Evolutionary conservation across 1,140 invertebrate species (phyloP).

Genomic region (Brachionus calyciflorus): DNA sequence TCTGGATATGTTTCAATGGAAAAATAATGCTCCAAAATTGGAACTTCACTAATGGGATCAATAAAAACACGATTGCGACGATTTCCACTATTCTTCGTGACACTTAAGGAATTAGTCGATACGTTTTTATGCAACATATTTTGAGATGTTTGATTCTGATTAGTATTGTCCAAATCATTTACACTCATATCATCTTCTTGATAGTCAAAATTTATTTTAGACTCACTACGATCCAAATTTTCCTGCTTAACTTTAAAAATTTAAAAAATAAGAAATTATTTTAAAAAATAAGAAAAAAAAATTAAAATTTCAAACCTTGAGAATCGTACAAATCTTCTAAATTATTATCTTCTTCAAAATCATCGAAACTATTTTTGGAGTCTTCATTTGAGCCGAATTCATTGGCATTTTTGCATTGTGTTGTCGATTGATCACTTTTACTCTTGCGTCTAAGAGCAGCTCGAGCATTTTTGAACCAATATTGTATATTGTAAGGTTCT

Average conservation of each 20-base stretch:
- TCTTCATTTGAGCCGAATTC: constrained; percentile 45
- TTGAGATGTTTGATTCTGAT: background rate
- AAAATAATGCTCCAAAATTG: constrained; percentile 92
- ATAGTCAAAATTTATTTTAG: constrained; percentile 16
- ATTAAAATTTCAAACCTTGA: background rate
- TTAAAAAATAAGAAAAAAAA: background rate
- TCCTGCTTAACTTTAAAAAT: constrained; percentile 14
- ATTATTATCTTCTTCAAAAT: constrained; percentile 9
- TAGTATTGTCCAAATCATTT: background rate
- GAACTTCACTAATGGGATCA: constrained; percentile 94
- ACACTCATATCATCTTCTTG: background rate
- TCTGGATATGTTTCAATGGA: constrained; percentile 79
- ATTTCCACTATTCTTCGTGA: constrained; percentile 50
- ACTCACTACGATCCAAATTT: constrained; percentile 1
- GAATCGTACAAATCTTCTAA: too few species aligned
- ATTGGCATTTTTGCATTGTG: constrained; percentile 26
- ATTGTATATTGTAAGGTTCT: constrained; percentile 94
- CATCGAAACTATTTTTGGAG: constrained; percentile 45
- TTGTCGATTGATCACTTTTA: constrained; percentile 1
- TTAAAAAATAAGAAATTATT: background rate
- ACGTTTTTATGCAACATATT: background rate
- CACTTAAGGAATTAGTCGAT: background rate
- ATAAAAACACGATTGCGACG: constrained; percentile 91
- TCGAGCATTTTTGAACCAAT: constrained; percentile 97
- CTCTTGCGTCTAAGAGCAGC: constrained; percentile 78